A percentile compares a stretch with the other conserved stretches of the same genome.
Conservation (phyloP, 2,113 vertebrate species). For the Chascanopsetta lugubris region DNA sequence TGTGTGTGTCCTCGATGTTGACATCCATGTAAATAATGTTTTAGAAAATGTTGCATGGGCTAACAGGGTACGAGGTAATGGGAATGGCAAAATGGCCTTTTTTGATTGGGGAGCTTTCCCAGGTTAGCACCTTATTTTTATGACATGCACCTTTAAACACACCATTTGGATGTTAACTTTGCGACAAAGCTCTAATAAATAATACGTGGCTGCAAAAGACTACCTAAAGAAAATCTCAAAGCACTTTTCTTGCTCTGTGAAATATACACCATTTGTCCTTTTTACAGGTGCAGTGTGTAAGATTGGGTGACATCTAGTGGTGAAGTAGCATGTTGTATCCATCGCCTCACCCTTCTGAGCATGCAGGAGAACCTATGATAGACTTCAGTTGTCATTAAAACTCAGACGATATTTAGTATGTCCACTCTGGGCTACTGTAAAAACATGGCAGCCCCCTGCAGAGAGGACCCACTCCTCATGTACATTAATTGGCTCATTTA, state of each 20-base stretch:
- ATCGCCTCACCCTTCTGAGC: too few species aligned
- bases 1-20: constrained; percentile 74
- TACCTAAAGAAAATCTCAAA: background rate
- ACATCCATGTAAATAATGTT: constrained; percentile 57
- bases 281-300: too few species aligned
- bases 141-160: background rate
- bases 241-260: background rate
- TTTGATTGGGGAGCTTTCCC: background rate
- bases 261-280: too few species aligned
- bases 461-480: too few species aligned
- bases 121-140: background rate
- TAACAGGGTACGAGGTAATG: background rate
- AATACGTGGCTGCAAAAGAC: background rate
- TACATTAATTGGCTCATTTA: too few species aligned
- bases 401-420: too few species aligned
- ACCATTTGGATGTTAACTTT: background rate
- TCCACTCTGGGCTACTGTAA: too few species aligned
- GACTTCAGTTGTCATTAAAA: too few species aligned
- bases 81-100: background rate
- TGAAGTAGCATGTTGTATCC: too few species aligned
- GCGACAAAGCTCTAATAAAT: background rate
- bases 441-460: too few species aligned
- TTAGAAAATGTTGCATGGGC: constrained; percentile 36
- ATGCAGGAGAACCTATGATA: too few species aligned
- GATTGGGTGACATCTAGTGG: too few species aligned